Base-by-base conservation (phyloP, 1,140 invertebrate genomes). In the Lordiphosa mommai region DNA sequence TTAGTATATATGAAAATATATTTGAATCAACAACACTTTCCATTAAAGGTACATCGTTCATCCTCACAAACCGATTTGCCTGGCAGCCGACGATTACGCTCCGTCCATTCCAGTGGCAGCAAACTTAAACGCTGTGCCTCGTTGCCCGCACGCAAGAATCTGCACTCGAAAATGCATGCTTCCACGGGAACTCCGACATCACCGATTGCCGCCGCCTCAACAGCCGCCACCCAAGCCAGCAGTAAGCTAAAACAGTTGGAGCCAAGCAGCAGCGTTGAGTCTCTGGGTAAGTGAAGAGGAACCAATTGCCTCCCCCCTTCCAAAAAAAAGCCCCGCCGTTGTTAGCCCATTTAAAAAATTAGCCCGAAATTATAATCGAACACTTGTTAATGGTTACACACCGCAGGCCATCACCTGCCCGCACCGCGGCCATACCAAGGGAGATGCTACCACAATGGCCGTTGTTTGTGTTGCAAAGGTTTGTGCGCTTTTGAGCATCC, bases 61-160 rank as follows among this genome's bases (percentile, higher is more conserved):
- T 90, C 90, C 23, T 91, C 91, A 6, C 90, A 91, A 60, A 90
- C 80, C 52, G 90, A 91, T 68, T 88, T 91, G 14, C 87, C 87
- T 14, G 85, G 88, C 46, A 87, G 86, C 3, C 88, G 89, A 29
- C 88, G 90, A 48, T 66, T 90, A 10, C 80, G 80, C 0, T 61
- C 72, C 16, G 86, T 79, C 20, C 86, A 89, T 69, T 57, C 43
- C 12, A 89, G 77, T 6, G 89, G 89, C 6, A 88, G 72, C 47
- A 91, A 90, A 70, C 66, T 91, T 5, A 91, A 91, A 64, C 74
- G 90, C 8, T 91, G 90, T 41, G 90, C 90, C 4, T 91, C 90
- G 5, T 68, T 91, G 10, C 91, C 91, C 4, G 88, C 88, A 1
- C 86, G 86, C 16, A 74, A 47, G 74, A 86, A 29, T 71, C 56